These are phyloP conservation scores for Schizaphis graminum DNA, from an alignment of 2,888 invertebrate species.

Conservation along the genomic window DNA sequence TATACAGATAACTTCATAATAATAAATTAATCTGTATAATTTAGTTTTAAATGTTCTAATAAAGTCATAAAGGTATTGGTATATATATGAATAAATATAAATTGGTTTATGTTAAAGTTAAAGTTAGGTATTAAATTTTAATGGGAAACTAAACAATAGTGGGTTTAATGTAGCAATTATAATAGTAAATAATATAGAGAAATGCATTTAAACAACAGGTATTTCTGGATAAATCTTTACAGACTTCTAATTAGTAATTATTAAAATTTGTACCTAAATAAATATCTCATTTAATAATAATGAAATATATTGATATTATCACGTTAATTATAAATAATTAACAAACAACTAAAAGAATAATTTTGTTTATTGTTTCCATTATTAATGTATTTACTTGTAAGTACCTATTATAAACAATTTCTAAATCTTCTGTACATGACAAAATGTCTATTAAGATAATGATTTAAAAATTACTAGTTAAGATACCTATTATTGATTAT, in stretches of 20 bases:
- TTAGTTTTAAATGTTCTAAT: not conserved
- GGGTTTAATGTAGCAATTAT: not conserved
- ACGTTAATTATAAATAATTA: not conserved
- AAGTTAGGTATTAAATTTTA: not conserved
- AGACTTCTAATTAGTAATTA: not conserved
- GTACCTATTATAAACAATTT: too few relatives aligned
- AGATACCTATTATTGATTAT: too few relatives aligned
- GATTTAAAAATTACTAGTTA: too few relatives aligned
- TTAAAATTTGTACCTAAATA: not conserved
- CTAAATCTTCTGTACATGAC: too few relatives aligned
- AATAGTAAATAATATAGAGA: not conserved
- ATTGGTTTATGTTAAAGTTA: not conserved
- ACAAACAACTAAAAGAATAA: not conserved
- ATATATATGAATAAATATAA: too few relatives aligned
- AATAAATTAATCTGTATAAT: not conserved
- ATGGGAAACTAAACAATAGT: not conserved
- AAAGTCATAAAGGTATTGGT: not conserved
- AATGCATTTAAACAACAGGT: not conserved
- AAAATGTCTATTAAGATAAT: too few relatives aligned
- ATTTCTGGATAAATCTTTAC: not conserved
- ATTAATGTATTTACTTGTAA: too few relatives aligned
- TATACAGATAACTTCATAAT: not conserved
- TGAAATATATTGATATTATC: not conserved
- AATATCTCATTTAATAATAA: not conserved
- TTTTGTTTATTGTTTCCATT: too few relatives aligned